These are phyloP conservation scores for Lepidurus packardi DNA, from an alignment of 1,140 invertebrate species.

Conservation along the genomic window DNA sequence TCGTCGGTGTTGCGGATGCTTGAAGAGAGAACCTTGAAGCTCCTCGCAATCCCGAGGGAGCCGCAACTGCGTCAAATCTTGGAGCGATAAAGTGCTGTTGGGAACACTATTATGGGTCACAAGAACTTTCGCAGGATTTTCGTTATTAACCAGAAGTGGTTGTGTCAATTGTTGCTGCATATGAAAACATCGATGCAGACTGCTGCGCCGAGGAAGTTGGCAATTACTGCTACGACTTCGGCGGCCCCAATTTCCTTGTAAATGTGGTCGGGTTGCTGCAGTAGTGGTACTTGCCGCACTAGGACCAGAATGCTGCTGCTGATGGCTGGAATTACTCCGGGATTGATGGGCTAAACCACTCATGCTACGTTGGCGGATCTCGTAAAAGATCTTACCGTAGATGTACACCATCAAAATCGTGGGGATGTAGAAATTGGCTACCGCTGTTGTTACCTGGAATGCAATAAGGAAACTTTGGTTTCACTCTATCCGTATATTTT, in stretches of 20 bases:
- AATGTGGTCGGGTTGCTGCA: background rate
- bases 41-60: background rate
- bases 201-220: slow-evolving; percentile 10
- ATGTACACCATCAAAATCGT: slow-evolving; percentile 52
- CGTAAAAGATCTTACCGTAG: slow-evolving; percentile 51
- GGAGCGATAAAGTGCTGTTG: background rate
- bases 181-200: background rate
- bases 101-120: background rate
- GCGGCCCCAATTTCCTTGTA: slow-evolving; percentile 3
- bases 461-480: background rate
- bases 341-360: slow-evolving; percentile 42
- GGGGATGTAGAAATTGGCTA: slow-evolving; percentile 55
- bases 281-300: background rate
- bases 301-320: background rate
- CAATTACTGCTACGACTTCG: background rate
- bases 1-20: background rate
- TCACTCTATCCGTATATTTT: background rate
- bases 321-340: slow-evolving; percentile 5
- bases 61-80: background rate
- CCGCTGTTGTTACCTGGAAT: slow-evolving; percentile 49
- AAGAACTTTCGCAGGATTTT: background rate
- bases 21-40: background rate
- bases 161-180: background rate
- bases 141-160: background rate
- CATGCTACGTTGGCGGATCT: slow-evolving; percentile 49